Conservation (phyloP, 2,888 invertebrate species). For the Mellilla xanthometata region DNA sequence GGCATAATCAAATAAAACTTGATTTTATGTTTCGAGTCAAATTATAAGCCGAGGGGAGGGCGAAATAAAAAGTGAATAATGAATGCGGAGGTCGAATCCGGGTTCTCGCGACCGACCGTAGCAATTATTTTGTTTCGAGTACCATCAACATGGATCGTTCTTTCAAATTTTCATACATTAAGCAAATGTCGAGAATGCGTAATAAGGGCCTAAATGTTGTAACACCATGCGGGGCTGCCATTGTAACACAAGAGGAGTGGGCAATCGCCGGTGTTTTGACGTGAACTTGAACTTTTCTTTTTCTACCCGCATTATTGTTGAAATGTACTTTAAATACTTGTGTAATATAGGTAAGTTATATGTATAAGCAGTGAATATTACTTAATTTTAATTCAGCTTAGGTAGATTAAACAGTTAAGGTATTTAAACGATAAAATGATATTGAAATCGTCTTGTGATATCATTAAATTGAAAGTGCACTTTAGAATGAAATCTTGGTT, state of each 20-base stretch:
- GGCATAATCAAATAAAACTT: slow-evolving; percentile 80
- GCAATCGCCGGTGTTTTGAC: slow-evolving; percentile 41
- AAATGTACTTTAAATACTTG: not conserved
- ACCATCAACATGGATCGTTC: slow-evolving; percentile 80
- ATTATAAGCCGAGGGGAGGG: slow-evolving; percentile 79
- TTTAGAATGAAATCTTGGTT: too few relatives aligned
- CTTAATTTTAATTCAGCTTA: too few relatives aligned
- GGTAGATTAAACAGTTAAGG: too few relatives aligned
- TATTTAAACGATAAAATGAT: too few relatives aligned
- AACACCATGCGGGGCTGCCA: slow-evolving; percentile 60
- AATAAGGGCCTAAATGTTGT: slow-evolving; percentile 77
- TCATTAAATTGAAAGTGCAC: too few relatives aligned
- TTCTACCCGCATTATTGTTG: slow-evolving; percentile 1
- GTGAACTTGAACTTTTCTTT: slow-evolving; percentile 18
- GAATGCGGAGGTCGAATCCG: slow-evolving; percentile 77
- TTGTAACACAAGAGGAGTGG: slow-evolving; percentile 59
- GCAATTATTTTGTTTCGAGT: slow-evolving; percentile 82
- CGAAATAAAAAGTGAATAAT: slow-evolving; percentile 82
- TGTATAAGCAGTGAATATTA: too few relatives aligned
- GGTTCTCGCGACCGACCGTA: slow-evolving; percentile 78
- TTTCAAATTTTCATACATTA: slow-evolving; percentile 82
- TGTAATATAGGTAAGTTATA: too few relatives aligned
- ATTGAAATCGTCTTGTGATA: too few relatives aligned
- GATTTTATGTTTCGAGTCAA: slow-evolving; percentile 82
- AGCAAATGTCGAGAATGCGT: slow-evolving; percentile 79